These are phyloP conservation scores for Isichthys henryi DNA, from an alignment of 2,113 vertebrate species.

Conservation along the genomic window DNA sequence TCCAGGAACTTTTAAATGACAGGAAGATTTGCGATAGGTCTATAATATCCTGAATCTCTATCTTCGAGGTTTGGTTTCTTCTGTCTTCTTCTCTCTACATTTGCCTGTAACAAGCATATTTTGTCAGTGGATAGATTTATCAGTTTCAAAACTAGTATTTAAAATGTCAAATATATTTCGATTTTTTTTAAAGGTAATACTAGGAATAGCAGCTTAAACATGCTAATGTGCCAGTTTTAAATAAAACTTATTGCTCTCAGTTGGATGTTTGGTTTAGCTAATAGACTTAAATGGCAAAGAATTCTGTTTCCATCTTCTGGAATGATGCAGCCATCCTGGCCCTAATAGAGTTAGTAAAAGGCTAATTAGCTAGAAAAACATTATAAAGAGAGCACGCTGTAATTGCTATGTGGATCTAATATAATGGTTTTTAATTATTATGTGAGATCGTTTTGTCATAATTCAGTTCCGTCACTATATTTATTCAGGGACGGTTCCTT, in stretches of 20 bases:
- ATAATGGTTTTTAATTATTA: background rate
- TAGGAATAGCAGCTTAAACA: background rate
- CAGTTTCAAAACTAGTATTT: background rate
- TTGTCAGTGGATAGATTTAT: background rate
- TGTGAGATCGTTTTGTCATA: background rate
- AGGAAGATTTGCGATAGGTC: too few species aligned
- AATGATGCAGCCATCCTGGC: background rate
- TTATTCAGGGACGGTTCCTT: background rate
- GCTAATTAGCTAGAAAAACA: background rate
- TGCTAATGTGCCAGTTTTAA: background rate
- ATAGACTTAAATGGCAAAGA: background rate
- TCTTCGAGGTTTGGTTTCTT: background rate
- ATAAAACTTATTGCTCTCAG: background rate
- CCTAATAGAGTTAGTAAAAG: background rate
- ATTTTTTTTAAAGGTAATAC: background rate
- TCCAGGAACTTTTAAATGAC: too few species aligned
- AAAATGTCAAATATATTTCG: background rate
- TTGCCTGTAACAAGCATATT: background rate
- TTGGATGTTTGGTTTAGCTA: background rate
- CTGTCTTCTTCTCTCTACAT: background rate
- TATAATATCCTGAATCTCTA: too few species aligned
- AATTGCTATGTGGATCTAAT: background rate
- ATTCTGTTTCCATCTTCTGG: background rate
- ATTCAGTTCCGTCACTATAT: background rate
- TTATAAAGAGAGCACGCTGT: background rate